A percentile compares a stretch with the other conserved stretches of the same genome.
These are phyloP conservation scores for Drosophila dives DNA, from an alignment of 2,888 invertebrate genomes.

Conservation along the genomic window DNA sequence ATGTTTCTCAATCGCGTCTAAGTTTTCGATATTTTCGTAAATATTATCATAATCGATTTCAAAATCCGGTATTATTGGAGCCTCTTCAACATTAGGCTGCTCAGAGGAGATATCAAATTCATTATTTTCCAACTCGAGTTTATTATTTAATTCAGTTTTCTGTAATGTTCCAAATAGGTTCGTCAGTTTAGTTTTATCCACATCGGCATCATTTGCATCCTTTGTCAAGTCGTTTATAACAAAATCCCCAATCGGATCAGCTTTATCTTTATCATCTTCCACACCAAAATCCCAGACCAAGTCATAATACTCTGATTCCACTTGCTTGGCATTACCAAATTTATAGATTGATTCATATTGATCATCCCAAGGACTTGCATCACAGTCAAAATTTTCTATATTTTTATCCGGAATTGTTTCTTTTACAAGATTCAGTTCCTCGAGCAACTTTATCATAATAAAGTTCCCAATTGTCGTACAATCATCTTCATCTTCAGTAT, in stretches of 20 bases:
- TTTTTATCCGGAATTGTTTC: background rate
- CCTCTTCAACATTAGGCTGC: background rate
- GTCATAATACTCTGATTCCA: conserved; percentile 17
- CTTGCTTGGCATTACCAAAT: conserved; percentile 17
- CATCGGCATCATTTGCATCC: background rate
- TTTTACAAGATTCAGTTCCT: background rate
- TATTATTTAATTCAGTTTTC: conserved; percentile 4
- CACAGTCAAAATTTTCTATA: background rate
- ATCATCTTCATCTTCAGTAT: background rate
- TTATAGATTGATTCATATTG: conserved; percentile 18
- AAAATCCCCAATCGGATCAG: conserved; percentile 42
- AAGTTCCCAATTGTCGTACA: background rate
- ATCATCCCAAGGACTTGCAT: conserved; percentile 28
- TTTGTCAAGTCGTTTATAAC: background rate
- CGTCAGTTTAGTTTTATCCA: background rate
- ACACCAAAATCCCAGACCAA: conserved; percentile 19
- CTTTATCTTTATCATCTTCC: conserved; percentile 5
- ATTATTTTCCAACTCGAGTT: background rate
- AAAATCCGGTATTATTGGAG: conserved; percentile 14
- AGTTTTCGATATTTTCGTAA: conserved; percentile 42
- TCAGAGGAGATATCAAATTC: background rate
- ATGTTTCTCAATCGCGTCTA: conserved; percentile 44
- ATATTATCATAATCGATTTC: conserved; percentile 56
- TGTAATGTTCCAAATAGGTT: conserved; percentile 21
- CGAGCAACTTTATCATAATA: background rate